These are phyloP conservation scores for Drosophila sp. DNA, from an alignment of 1,140 invertebrate species.

Conservation along the genomic window DNA sequence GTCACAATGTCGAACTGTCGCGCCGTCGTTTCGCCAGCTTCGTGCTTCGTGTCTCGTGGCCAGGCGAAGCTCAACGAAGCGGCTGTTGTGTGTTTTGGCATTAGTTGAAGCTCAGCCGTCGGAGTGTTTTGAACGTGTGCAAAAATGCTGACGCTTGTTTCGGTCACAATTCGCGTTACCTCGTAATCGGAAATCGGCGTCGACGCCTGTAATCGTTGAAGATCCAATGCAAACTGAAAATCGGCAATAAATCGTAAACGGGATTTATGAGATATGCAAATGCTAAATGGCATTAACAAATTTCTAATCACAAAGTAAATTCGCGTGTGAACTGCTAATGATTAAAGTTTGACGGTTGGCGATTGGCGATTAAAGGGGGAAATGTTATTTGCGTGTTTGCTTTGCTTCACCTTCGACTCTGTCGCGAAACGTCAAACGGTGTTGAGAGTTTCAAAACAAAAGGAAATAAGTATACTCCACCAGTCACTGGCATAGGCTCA, in stretches of 20 bases:
- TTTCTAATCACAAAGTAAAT: not conserved
- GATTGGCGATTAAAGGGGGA: slow-evolving; percentile 1
- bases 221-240: not conserved
- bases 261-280: not conserved
- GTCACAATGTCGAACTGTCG: slow-evolving; percentile 2
- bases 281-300: not conserved
- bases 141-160: slow-evolving; percentile 66
- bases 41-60: not conserved
- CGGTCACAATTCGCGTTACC: slow-evolving; percentile 40
- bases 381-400: slow-evolving; percentile 9
- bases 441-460: slow-evolving; percentile 10
- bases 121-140: slow-evolving; percentile 70
- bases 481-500: not conserved
- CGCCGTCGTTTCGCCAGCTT: slow-evolving; percentile 1
- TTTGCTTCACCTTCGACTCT: slow-evolving; percentile 14
- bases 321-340: slow-evolving; percentile 4
- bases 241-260: not conserved
- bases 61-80: slow-evolving; percentile 35
- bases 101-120: slow-evolving; percentile 77
- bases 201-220: slow-evolving; percentile 2
- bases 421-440: slow-evolving; percentile 4
- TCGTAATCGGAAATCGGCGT: slow-evolving; percentile 34
- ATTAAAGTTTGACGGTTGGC: not conserved
- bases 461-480: no score
- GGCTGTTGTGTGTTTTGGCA: slow-evolving; percentile 22